Percentiles rank a stretch among this genome's conserved stretches.
phyloP scores from a whole-genome alignment of 2,797 vertebrate genomes.

The Sebastes matsubarae region DNA sequence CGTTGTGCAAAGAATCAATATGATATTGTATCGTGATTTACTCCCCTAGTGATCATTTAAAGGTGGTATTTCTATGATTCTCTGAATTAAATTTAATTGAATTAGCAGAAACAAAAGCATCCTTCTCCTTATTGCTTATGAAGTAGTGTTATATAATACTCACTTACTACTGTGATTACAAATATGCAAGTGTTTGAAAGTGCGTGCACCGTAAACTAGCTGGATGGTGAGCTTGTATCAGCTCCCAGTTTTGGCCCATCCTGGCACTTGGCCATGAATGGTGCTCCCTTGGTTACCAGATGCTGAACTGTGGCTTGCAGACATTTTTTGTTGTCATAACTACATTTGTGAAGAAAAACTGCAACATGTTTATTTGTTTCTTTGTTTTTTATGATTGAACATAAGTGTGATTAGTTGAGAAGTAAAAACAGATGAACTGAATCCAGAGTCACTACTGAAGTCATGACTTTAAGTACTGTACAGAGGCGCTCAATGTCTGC shows the following conservation, averaged over 20 bases:
- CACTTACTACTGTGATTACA: not conserved
- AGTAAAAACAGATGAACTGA: not conserved
- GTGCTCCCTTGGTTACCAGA: not conserved
- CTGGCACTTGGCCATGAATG: not conserved
- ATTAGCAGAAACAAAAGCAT: not conserved
- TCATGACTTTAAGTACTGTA: constrained; percentile 40
- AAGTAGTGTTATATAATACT: not conserved
- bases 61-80: not conserved
- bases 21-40: too few species aligned
- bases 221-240: not conserved
- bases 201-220: not conserved
- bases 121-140: not conserved
- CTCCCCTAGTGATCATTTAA: not conserved
- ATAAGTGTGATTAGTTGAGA: not conserved
- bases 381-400: not conserved
- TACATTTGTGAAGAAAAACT: not conserved
- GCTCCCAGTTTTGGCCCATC: not conserved
- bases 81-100: not conserved
- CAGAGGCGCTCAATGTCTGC: constrained; percentile 24
- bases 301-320: not conserved
- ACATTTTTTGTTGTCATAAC: not conserved
- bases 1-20: too few species aligned
- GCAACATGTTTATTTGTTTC: not conserved
- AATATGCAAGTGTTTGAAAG: not conserved
- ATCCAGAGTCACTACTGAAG: constrained; percentile 3